Evolutionary conservation across 2,113 vertebrate species (phyloP).

Genomic region (Acrocephalus kingi): DNA sequence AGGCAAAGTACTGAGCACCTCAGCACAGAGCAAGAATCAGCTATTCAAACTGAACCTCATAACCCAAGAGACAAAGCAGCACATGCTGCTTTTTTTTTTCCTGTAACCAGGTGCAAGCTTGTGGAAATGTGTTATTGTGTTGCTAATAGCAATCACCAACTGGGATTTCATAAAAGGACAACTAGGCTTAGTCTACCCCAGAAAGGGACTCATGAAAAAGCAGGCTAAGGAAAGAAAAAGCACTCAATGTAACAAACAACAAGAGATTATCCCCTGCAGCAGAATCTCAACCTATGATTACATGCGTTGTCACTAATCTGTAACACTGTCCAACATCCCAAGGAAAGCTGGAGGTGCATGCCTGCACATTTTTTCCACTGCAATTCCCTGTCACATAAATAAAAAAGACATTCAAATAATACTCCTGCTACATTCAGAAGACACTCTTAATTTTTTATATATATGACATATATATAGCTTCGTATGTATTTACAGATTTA

Average conservation of each 20-base stretch:
- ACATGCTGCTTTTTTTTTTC: neutral
- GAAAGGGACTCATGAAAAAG: constrained; percentile 45
- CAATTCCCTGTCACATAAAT: neutral
- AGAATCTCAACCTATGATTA: constrained; percentile 18
- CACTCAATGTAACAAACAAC: constrained; percentile 27
- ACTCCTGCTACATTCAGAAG: neutral
- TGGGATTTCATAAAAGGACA: constrained; percentile 62
- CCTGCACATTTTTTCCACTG: neutral
- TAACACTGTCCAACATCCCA: neutral
- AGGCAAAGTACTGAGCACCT: neutral
- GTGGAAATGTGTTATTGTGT: constrained; percentile 28
- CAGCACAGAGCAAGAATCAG: neutral
- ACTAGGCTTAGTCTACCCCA: constrained; percentile 15
- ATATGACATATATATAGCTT: neutral
- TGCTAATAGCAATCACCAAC: constrained; percentile 50
- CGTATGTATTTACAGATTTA: neutral
- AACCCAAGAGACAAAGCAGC: constrained; percentile 9
- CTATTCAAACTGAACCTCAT: neutral
- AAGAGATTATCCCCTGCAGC: constrained; percentile 44
- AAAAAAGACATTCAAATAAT: neutral
- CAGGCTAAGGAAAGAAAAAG: constrained; percentile 12
- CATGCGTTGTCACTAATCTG: neutral
- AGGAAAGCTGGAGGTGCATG: neutral
- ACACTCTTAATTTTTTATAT: neutral
- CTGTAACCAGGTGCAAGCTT: constrained; percentile 25